phyloP scores from a whole-genome alignment of 1,140 invertebrate species.

The Drosophila sproati region DNA sequence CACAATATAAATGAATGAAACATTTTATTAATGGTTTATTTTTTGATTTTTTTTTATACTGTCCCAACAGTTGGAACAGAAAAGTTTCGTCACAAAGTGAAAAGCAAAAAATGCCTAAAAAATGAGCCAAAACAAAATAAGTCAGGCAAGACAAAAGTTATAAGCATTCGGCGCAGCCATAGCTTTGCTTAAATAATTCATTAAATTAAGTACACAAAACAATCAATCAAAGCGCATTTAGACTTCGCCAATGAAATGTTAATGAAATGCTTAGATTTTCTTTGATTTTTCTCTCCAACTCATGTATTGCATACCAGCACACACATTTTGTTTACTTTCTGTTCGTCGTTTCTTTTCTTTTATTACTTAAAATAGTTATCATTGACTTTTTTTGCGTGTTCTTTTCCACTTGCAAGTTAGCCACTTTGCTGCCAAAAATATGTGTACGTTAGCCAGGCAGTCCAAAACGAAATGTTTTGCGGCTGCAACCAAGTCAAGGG shows the following conservation, averaged over 20 bases:
- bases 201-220: slow-evolving; percentile 79
- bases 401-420: background rate
- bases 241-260: slow-evolving; percentile 60
- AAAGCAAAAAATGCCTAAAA: slow-evolving; percentile 25
- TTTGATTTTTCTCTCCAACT: slow-evolving; percentile 41
- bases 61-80: slow-evolving; percentile 31
- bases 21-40: slow-evolving; percentile 80
- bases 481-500: slow-evolving; percentile 12
- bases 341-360: background rate
- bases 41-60: slow-evolving; percentile 31
- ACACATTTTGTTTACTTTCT: slow-evolving; percentile 8
- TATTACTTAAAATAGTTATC: slow-evolving; percentile 1
- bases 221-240: slow-evolving; percentile 77
- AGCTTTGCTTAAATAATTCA: slow-evolving; percentile 77
- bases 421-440: slow-evolving; percentile 4
- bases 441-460: slow-evolving; percentile 6
- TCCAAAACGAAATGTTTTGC: slow-evolving; percentile 30
- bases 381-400: background rate
- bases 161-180: slow-evolving; percentile 60
- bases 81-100: slow-evolving; percentile 41
- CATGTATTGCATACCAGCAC: background rate
- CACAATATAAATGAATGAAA: slow-evolving; percentile 77
- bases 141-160: slow-evolving; percentile 55
- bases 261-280: slow-evolving; percentile 68
- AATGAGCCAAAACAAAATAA: slow-evolving; percentile 31